phyloP scores from a whole-genome alignment of 2,113 vertebrate genomes.

The Terrapene triunguis region DNA sequence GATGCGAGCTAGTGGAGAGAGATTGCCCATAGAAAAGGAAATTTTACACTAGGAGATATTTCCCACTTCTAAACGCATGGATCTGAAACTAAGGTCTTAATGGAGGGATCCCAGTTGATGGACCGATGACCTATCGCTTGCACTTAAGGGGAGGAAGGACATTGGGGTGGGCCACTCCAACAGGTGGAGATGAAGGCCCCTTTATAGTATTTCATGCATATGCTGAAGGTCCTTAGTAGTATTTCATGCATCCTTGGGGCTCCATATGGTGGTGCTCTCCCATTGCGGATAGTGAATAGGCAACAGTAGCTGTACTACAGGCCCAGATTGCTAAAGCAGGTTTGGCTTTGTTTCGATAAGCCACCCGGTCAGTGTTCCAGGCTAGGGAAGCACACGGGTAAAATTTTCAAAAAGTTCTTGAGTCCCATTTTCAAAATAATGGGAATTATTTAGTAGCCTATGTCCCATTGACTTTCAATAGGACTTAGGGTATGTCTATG shows the following conservation, averaged over 20 bases:
- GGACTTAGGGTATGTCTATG: background rate
- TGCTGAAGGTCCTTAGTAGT: too few species aligned
- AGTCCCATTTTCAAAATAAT: background rate
- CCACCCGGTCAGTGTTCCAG: background rate
- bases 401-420: background rate
- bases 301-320: too few species aligned
- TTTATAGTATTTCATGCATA: too few species aligned
- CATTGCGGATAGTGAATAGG: too few species aligned
- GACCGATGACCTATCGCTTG: background rate
- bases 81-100: too few species aligned
- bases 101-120: background rate
- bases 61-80: background rate
- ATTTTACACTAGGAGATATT: background rate
- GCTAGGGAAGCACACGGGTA: fast-evolving
- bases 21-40: background rate
- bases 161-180: background rate
- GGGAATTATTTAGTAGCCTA: background rate
- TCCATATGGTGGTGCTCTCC: too few species aligned
- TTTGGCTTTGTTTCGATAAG: background rate
- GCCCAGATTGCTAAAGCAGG: fast-evolving
- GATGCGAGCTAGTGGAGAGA: background rate
- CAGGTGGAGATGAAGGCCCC: background rate
- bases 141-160: background rate
- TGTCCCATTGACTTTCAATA: background rate
- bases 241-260: too few species aligned